Conservation (phyloP, 2,113 vertebrate genomes). For the Phylloscopus trochilus region DNA sequence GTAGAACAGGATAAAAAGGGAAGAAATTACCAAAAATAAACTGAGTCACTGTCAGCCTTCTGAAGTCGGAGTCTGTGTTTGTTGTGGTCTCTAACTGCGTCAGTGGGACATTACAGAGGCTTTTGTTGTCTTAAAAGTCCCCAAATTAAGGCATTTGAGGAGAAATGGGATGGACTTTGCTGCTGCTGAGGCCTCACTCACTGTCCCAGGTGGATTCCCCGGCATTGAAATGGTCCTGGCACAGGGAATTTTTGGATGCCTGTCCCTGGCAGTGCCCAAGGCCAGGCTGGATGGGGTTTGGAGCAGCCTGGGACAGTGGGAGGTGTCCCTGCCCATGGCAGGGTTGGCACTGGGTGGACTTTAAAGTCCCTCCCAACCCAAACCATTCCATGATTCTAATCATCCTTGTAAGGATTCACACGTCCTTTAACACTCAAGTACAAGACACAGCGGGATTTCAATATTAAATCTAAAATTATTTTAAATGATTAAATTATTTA, state of each 20-base stretch:
- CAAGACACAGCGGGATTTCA: neutral
- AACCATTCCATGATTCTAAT: neutral
- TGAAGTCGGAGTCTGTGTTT: too few relatives aligned
- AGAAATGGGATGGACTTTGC: neutral
- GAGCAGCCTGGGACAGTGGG: neutral
- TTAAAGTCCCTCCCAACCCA: neutral
- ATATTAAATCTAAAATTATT: too few relatives aligned
- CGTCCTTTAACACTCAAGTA: neutral
- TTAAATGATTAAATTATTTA: too few relatives aligned
- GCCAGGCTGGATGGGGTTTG: neutral
- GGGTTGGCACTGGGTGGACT: rapidly evolving
- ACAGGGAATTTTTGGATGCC: neutral
- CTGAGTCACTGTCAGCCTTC: too few relatives aligned
- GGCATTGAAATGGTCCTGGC: neutral
- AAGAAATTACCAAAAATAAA: too few relatives aligned
- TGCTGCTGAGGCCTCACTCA: neutral
- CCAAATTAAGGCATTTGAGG: neutral
- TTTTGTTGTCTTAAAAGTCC: neutral
- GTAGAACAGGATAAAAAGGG: too few relatives aligned
- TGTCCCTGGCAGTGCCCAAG: neutral
- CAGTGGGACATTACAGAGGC: neutral
- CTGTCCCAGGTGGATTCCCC: neutral
- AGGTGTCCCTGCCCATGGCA: neutral
- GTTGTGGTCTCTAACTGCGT: too few relatives aligned
- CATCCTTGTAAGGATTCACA: neutral